These are phyloP conservation scores for Drosophila lacertosa DNA, from an alignment of 1,140 invertebrate species.

Conservation along the genomic window DNA sequence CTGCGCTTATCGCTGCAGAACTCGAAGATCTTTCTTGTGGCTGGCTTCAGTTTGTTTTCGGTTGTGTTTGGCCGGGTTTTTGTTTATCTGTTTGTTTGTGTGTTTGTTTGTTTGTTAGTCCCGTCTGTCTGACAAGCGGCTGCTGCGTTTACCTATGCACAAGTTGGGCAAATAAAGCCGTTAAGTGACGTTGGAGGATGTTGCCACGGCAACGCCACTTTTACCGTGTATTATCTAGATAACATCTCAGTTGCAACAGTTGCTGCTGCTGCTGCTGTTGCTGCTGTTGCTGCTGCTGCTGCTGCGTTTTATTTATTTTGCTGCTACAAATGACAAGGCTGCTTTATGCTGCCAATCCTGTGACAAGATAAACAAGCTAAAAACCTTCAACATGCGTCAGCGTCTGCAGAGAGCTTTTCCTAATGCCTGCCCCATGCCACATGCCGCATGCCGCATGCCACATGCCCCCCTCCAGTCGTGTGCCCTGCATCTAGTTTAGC, in stretches of 20 bases:
- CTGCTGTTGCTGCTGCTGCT: slow-evolving; percentile 13
- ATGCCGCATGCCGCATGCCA: background rate
- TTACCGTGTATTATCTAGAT: slow-evolving; percentile 33
- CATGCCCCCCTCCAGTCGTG: slow-evolving; percentile 1
- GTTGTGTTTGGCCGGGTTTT: slow-evolving; percentile 48
- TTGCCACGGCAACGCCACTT: slow-evolving; percentile 24
- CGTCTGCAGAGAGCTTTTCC: slow-evolving; percentile 3
- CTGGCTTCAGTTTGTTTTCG: slow-evolving; percentile 47
- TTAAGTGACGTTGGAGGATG: slow-evolving; percentile 50
- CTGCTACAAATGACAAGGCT: slow-evolving; percentile 53
- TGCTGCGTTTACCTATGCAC: slow-evolving; percentile 65
- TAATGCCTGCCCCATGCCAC: slow-evolving; percentile 5
- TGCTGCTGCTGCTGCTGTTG: slow-evolving; percentile 21
- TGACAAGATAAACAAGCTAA: slow-evolving; percentile 77
- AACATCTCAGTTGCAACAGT: slow-evolving; percentile 44
- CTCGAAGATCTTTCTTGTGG: slow-evolving; percentile 78
- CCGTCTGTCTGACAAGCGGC: slow-evolving; percentile 11
- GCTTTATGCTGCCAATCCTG: slow-evolving; percentile 78
- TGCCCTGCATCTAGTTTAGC: slow-evolving; percentile 3
- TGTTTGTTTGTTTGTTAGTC: slow-evolving; percentile 1
- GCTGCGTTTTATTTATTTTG: slow-evolving; percentile 48
- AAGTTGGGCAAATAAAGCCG: slow-evolving; percentile 76
- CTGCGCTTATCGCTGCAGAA: slow-evolving; percentile 19
- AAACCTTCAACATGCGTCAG: slow-evolving; percentile 29
- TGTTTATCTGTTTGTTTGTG: slow-evolving; percentile 49